Percentiles rank a stretch among this genome's conserved stretches.
Conservation (phyloP, 2,888 invertebrate genomes). For the Aproaerema taeniolella region DNA sequence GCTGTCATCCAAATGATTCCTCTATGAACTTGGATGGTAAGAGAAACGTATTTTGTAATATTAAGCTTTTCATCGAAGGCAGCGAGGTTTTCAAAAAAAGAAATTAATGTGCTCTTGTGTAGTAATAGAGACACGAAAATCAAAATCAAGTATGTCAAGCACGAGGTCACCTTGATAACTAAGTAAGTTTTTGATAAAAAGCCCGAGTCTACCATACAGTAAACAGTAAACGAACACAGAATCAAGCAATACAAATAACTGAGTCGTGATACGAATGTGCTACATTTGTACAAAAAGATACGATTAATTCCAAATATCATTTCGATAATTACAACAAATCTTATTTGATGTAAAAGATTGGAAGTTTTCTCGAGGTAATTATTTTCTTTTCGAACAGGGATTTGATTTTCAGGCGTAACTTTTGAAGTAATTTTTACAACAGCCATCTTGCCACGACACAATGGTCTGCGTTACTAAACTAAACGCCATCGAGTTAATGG, state of each 20-base stretch:
- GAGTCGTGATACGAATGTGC: conserved; percentile 11
- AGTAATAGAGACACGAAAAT: not conserved
- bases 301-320: conserved; percentile 37
- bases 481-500: not conserved
- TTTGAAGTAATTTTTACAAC: conserved; percentile 29
- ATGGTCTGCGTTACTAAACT: not conserved
- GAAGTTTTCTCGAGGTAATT: conserved; percentile 23
- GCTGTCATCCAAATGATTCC: conserved; percentile 25
- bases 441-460: conserved; percentile 15
- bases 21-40: conserved; percentile 8
- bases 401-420: conserved; percentile 28
- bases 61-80: conserved; percentile 8
- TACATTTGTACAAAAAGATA: conserved; percentile 30
- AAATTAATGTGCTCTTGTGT: not conserved
- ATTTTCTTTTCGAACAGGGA: conserved; percentile 21
- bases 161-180: conserved; percentile 4
- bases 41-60: not conserved
- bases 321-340: conserved; percentile 26
- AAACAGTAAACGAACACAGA: not conserved
- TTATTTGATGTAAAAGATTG: conserved; percentile 23
- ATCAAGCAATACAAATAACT: not conserved
- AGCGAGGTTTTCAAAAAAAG: not conserved
- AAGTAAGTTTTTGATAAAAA: not conserved
- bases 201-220: not conserved
- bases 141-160: conserved; percentile 5